Evolutionary conservation across 2,113 vertebrate genomes (phyloP), one percentile per base, ranked within the genome.

Genomic region (Romanogobio albipinnatus): DNA sequence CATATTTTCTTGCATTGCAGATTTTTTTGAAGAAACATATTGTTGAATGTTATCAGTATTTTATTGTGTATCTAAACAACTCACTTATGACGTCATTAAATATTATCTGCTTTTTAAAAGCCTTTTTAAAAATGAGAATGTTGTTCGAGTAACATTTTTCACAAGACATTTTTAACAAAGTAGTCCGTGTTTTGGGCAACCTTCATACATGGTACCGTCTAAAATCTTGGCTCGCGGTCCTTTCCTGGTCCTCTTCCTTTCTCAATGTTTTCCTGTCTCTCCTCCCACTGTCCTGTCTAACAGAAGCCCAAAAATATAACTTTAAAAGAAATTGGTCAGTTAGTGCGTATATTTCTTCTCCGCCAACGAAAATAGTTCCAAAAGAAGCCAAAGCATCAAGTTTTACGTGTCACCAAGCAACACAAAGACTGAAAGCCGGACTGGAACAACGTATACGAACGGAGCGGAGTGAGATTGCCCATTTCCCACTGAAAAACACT

Each of bases 331-430:
- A n/a, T 5, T 11, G 68, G 68, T 71, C 68, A 71, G 66, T 70
- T 70, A 70, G 68, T n/a, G 39, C 19, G 9, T 71, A 71, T 71
- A 71, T 71, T 43, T 71, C 68, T 71, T 71, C 36, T 71, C 36
- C 9, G 68, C 9, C 36, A 43, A 43, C 2, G 36, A n/a, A 43
- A 70, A 39, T 22, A 70, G 33, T 70, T 70, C 33, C 33, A 43
- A 39, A 43, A 71, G 68, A 71, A 43, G 68, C 68, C 68, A n/a
- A 43, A 43, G 36, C 68, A 43, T 71, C 68, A 11, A 71, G 36
- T 71, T 71, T 43, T 71, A 5, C 19, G 4, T 43, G 68, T 71
- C 19, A 71, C 68, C 36, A 22, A 22, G 36, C 19, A 43, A 70
- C 36, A 43, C 66, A 70, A 9, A 43, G 19, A 70, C 33, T 43